Base-by-base conservation (phyloP, 92 coral and sea anemone species). In the Parazoanthus atlanticus region DNA sequence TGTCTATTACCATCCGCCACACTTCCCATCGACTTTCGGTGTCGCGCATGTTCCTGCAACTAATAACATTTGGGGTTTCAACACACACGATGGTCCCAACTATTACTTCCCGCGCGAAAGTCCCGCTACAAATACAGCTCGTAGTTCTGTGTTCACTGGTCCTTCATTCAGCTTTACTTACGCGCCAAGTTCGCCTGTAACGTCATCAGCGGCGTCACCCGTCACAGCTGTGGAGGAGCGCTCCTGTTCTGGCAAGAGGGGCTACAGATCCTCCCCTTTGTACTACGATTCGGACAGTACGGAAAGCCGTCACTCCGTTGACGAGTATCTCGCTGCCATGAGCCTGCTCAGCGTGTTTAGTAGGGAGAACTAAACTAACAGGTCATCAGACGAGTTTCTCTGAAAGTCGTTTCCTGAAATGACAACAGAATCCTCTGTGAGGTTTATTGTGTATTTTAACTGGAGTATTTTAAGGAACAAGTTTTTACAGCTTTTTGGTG, bases 261-360 rank as follows among this genome's bases (percentile, higher is more conserved):
- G 70, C 25, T 52, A 33, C 25, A 49, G 30, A 46, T 81, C 82
- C 6, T 32, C 90, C 58, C 89, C 93, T 36, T 36, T 36, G 38
- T 36, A 5, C 38, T 36, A 36, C 38, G 38, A 36, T 36, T 36
- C 38, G 38, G 83, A 78, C 91, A 84, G 87, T 28, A 72, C 56
- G 17, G 86, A 33, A 79, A 54, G 82, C 15, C 88, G 89, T 26
- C 91, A 88, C 70, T 88, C 91, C 49, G 43, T 56, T 17, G 96
- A 92, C 41, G 96, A 92, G 54, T 92, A 92, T 25, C 69, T 83
- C n/a, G 94, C 96, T 8, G 96, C 96, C 28, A 86, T 82, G 23
- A 91, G 92, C 19, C 81, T 92, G 47, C 88, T 90, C 23, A 88
- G 91, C 56, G 93, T 88, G 9, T 94, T 92, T 78, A 89, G 52